Percentiles rank a stretch among this genome's conserved stretches.
Conservation (phyloP, 2,797 vertebrate species). For the Ptychadena robeensis region DNA sequence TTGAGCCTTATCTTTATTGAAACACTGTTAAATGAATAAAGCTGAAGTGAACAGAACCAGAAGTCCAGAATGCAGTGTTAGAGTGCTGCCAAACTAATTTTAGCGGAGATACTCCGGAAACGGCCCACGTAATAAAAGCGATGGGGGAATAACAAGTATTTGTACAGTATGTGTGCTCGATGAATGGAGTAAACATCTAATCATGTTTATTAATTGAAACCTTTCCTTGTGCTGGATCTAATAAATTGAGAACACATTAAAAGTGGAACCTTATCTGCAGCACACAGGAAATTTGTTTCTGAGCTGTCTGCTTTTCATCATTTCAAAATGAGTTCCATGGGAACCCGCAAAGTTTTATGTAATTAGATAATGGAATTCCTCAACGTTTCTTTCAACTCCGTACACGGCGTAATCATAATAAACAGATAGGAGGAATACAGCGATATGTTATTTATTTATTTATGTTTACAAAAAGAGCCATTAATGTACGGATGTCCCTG, state of each 20-base stretch:
- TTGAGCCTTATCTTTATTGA: not conserved
- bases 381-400: constrained; percentile 69
- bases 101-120: not conserved
- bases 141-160: constrained; percentile 50
- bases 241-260: constrained; percentile 71
- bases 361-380: constrained; percentile 76
- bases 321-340: constrained; percentile 76
- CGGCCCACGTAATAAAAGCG: constrained; percentile 38
- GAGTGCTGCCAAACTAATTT: not conserved
- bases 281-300: constrained; percentile 70
- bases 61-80: not conserved
- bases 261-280: constrained; percentile 69
- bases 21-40: not conserved
- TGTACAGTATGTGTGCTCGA: constrained; percentile 45
- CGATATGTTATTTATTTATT: not conserved
- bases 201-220: constrained; percentile 71
- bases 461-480: constrained; percentile 33
- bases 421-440: constrained; percentile 44
- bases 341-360: constrained; percentile 73
- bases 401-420: constrained; percentile 54
- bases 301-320: constrained; percentile 74
- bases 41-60: not conserved
- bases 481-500: constrained; percentile 34
- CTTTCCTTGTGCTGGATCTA: constrained; percentile 69
- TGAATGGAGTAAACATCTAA: constrained; percentile 60